Conservation (phyloP, 1,140 invertebrate species). For the Leptinotarsa lineolata region DNA sequence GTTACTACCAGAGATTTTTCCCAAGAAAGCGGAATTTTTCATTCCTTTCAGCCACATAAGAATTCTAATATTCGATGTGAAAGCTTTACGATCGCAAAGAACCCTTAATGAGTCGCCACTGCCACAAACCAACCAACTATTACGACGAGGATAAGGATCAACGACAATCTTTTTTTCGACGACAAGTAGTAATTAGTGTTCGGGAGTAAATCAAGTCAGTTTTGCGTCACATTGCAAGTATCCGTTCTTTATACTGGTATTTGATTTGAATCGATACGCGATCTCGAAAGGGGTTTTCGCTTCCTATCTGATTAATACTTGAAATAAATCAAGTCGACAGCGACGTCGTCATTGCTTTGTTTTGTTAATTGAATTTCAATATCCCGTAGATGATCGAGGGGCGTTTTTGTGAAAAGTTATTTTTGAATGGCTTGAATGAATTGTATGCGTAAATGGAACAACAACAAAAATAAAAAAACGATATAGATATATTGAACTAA, state of each 20-base stretch:
- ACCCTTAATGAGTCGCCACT: slow-evolving; percentile 10
- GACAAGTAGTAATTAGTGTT: slow-evolving; percentile 27
- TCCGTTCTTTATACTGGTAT: neutral
- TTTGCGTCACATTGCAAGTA: slow-evolving; percentile 26
- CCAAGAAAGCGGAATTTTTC: no score
- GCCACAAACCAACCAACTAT: neutral
- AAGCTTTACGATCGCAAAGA: neutral
- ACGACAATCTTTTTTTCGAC: slow-evolving; percentile 9
- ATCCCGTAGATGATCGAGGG: neutral
- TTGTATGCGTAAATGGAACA: no score
- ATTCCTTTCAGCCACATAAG: no score
- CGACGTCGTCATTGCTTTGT: neutral
- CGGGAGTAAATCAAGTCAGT: slow-evolving; percentile 29
- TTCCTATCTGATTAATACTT: neutral
- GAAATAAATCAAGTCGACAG: neutral
- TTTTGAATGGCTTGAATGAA: neutral
- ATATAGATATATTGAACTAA: no score
- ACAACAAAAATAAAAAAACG: no score
- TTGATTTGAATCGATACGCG: neutral
- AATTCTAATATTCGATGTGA: no score
- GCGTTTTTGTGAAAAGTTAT: neutral
- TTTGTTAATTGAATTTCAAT: slow-evolving; percentile 3
- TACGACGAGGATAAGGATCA: slow-evolving; percentile 20
- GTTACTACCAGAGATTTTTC: no score
- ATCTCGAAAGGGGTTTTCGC: neutral